Evolutionary conservation across 2,113 vertebrate genomes (phyloP).

Genomic region (Melierax canorus): DNA sequence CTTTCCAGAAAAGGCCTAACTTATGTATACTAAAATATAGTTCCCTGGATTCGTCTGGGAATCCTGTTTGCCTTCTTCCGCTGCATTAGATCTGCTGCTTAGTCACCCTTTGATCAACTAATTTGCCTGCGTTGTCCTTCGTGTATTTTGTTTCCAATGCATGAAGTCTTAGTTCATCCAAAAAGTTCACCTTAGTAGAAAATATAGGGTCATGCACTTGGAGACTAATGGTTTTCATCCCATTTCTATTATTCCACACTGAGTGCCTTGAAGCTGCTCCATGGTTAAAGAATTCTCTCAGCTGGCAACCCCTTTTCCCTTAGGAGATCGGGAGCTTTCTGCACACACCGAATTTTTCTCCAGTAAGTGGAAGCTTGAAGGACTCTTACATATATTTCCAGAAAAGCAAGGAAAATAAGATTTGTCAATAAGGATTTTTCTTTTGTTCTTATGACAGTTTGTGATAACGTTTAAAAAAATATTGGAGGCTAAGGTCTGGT

Average conservation of each 20-base stretch:
- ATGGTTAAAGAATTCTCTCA: not conserved
- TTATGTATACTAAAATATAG: accelerated
- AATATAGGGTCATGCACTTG: not conserved
- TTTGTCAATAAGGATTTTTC: not conserved
- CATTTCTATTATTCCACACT: not conserved
- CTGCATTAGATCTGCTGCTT: not conserved
- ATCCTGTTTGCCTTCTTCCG: not conserved
- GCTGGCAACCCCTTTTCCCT: not conserved
- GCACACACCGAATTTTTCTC: not conserved
- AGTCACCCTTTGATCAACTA: not conserved
- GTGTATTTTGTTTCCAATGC: not conserved
- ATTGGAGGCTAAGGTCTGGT: not conserved
- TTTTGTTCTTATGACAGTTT: not conserved
- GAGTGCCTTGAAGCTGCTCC: not conserved
- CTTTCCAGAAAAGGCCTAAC: not conserved
- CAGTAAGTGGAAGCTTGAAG: not conserved
- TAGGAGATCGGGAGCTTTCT: not conserved
- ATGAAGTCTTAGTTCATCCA: not conserved
- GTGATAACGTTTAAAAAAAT: not conserved
- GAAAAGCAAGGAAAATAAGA: not conserved
- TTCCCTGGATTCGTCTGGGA: not conserved
- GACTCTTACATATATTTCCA: not conserved
- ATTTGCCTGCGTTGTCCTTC: not conserved
- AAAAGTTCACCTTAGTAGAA: not conserved
- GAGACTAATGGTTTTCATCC: not conserved